A percentile compares a stretch with the other conserved stretches of the same genome.
Evolutionary conservation across 1,140 invertebrate species (phyloP).

Genomic region (Nautilus pompilius): DNA sequence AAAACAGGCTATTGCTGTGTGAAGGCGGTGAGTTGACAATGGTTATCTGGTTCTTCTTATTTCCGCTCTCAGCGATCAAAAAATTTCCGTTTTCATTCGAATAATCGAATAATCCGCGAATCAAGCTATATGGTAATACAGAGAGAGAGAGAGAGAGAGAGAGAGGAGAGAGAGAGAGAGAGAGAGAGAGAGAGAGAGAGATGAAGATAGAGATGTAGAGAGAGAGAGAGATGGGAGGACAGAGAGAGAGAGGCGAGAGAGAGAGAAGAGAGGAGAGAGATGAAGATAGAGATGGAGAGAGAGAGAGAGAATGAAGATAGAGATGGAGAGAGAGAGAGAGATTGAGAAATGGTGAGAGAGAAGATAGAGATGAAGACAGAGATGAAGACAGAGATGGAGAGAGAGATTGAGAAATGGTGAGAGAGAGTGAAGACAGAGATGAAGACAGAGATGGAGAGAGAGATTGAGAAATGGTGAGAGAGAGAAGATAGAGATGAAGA

Average conservation of each 20-base stretch:
- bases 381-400: neutral
- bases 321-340: neutral
- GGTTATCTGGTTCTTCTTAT: too few relatives aligned
- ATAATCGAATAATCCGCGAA: too few relatives aligned
- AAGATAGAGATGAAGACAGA: neutral
- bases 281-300: neutral
- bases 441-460: neutral
- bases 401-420: neutral
- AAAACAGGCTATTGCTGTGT: constrained; percentile 1
- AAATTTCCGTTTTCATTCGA: too few relatives aligned
- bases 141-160: neutral
- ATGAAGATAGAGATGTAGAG: neutral
- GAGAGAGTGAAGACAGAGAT: neutral
- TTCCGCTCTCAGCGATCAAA: too few relatives aligned
- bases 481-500: neutral
- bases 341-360: neutral
- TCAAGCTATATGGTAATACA: neutral
- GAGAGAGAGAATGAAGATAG: neutral
- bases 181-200: neutral
- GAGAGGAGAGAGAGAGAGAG: neutral
- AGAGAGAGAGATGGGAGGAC: neutral
- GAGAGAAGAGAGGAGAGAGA: neutral
- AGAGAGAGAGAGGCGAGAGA: neutral
- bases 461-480: neutral
- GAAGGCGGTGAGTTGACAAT: neutral